phyloP scores from a whole-genome alignment of 1,140 invertebrate species.

The Drosophila chauvacae region DNA sequence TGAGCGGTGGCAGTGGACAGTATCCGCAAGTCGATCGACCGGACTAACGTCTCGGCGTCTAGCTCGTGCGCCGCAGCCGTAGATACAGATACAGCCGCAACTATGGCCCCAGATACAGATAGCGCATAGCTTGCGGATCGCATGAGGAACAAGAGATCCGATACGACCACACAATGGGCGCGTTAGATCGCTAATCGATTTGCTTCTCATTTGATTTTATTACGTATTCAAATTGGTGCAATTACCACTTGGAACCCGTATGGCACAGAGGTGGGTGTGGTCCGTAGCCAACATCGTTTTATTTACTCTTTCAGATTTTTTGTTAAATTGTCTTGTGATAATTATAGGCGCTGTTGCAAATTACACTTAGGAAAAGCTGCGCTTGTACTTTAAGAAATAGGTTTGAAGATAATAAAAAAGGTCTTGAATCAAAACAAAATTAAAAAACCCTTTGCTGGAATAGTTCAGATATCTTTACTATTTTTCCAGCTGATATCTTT shows the following conservation, averaged over 20 bases:
- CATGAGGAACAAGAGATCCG: constrained; percentile 35
- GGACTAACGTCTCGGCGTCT: constrained; percentile 75
- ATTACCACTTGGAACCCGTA: constrained; percentile 79
- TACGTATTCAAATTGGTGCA: constrained; percentile 83
- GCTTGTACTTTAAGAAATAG: too few relatives aligned
- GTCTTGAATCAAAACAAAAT: too few relatives aligned
- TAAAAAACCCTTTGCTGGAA: too few relatives aligned
- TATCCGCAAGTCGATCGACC: constrained; percentile 72
- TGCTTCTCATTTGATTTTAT: constrained; percentile 82
- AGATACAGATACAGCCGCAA: constrained; percentile 9
- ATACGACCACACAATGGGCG: constrained; percentile 78
- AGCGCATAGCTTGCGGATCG: constrained; percentile 12
- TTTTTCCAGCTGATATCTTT: too few relatives aligned
- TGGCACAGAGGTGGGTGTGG: constrained; percentile 78
- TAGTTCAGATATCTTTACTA: too few relatives aligned
- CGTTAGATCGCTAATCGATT: constrained; percentile 83
- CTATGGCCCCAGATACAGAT: constrained; percentile 11
- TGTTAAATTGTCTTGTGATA: constrained; percentile 74
- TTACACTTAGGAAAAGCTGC: constrained; percentile 23
- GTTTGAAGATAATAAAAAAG: too few relatives aligned
- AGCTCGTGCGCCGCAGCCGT: constrained; percentile 50
- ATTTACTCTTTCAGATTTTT: constrained; percentile 51
- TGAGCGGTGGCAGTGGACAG: constrained; percentile 63
- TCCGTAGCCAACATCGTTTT: constrained; percentile 34
- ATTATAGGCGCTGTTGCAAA: constrained; percentile 68